phyloP scores from a whole-genome alignment of 2,888 invertebrate species.

The Agriopis leucophaearia region DNA sequence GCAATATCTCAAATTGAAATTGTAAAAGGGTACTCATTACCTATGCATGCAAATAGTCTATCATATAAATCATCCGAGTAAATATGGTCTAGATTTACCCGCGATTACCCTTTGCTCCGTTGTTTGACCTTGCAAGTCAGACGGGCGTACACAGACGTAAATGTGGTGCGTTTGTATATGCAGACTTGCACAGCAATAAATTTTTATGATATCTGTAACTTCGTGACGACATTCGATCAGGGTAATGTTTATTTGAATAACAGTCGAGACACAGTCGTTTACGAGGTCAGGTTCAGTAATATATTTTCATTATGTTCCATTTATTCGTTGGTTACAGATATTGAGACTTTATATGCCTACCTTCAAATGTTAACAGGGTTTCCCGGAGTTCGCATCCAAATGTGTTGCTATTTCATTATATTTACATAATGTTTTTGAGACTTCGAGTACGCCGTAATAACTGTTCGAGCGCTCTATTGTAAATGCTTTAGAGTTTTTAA shows the following conservation, averaged over 20 bases:
- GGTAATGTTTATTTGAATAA: conserved; percentile 79
- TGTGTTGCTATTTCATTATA: conserved; percentile 67
- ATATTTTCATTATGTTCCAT: conserved; percentile 82
- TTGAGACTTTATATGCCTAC: conserved; percentile 75
- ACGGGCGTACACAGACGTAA: conserved; percentile 39
- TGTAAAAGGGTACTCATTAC: conserved; percentile 31
- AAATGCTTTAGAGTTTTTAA: conserved; percentile 40
- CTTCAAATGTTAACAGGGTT: conserved; percentile 73
- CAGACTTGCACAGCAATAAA: conserved; percentile 65
- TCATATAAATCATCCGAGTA: conserved; percentile 44
- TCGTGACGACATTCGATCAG: conserved; percentile 70
- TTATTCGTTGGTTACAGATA: conserved; percentile 75
- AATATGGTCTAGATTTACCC: conserved; percentile 38
- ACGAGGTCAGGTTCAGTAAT: conserved; percentile 72
- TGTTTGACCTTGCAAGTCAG: conserved; percentile 37
- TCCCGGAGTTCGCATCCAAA: conserved; percentile 59
- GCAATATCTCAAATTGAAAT: conserved; percentile 12
- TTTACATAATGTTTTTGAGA: conserved; percentile 61
- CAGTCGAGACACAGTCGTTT: conserved; percentile 71
- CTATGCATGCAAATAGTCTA: conserved; percentile 44
- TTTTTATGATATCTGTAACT: conserved; percentile 72
- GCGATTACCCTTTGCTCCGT: conserved; percentile 28
- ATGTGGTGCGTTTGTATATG: conserved; percentile 7
- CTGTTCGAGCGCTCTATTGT: conserved; percentile 44
- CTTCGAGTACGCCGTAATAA: conserved; percentile 48